Base-by-base conservation (phyloP, 2,113 vertebrate genomes). In the Pomatorhinus ruficollis region DNA sequence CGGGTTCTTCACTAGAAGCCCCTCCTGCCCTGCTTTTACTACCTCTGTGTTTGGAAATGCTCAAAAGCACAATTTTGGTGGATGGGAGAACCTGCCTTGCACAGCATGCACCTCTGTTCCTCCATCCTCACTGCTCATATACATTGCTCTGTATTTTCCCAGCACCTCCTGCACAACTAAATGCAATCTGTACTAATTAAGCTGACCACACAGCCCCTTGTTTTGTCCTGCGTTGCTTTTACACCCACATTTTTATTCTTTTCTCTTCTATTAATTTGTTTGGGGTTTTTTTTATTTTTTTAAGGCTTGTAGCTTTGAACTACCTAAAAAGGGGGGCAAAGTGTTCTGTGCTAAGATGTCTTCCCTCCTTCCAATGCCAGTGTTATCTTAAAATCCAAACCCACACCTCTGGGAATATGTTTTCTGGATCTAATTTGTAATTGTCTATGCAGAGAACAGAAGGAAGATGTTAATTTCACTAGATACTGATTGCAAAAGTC, bases 381-480 rank as follows among this genome's bases (percentile, higher is more conserved):
- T 9, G 5, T n/a, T 89, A 47, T 68, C 69, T 78, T 78, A 66
- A 86, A 95, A 78, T 37, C n/a, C 56, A 18, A 35, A 82, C 28
- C 10, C 87, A 75, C 12, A 42, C 39, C 59, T 74, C 79, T 72
- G 42, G 63, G 45, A 88, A 40, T 4, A 27, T 44, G 40, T 63
- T 92, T 95, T 88, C 42, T 88, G 75, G 42, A 80, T 92, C 68
- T 56, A 74, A 89, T 92, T 92, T 95, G n/a, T 70, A 93, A 89
- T 57, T 14, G 10, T 66, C 93, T 91, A 22, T 3, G 3, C 64
- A 64, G 65, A 63, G 59, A 93, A 80, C 42, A 77, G 59, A 92
- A 83, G 16, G 68, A 92, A 83, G 57, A 86, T 22, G 79, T 39
- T 95, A 89, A 95, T 89, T 92, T 89, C 68, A 42, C 35, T 66